Evolutionary conservation across 2,888 invertebrate genomes (phyloP).

Genomic region (Orchesellides sinensis): DNA sequence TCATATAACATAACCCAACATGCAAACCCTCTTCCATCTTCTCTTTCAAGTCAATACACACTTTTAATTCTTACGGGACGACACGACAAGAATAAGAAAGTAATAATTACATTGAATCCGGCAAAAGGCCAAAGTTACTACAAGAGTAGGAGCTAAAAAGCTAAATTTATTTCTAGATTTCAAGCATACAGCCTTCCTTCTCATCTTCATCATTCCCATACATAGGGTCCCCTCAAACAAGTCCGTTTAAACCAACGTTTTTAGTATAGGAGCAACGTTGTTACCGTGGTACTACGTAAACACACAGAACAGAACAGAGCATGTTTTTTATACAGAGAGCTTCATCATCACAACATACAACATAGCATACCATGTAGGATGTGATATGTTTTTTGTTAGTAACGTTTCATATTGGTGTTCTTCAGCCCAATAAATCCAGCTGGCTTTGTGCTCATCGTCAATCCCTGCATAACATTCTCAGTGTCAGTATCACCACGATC

Average conservation of each 20-base stretch:
- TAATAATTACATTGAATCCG: slow-evolving; percentile 43
- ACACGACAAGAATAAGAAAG: slow-evolving; percentile 7
- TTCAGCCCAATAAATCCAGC: not conserved
- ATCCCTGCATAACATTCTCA: too few relatives aligned
- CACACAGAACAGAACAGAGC: too few relatives aligned
- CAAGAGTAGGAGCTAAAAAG: not conserved
- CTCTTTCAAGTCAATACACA: too few relatives aligned
- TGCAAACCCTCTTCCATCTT: too few relatives aligned
- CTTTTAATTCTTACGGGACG: too few relatives aligned
- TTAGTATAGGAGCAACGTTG: too few relatives aligned
- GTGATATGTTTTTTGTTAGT: not conserved
- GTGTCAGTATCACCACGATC: not conserved
- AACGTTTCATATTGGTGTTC: not conserved
- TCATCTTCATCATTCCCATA: not conserved
- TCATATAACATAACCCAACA: too few relatives aligned
- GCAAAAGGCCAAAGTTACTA: slow-evolving; percentile 47
- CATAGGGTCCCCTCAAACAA: too few relatives aligned
- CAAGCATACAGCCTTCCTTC: not conserved
- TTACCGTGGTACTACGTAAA: too few relatives aligned
- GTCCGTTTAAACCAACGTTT: too few relatives aligned
- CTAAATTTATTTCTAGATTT: slow-evolving; percentile 53
- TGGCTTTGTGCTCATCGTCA: not conserved
- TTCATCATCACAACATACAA: not conserved
- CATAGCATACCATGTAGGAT: slow-evolving; percentile 1
- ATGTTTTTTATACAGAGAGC: not conserved